Base-by-base conservation (phyloP, 1,140 invertebrate genomes). In the Euura saliciscinereae region DNA sequence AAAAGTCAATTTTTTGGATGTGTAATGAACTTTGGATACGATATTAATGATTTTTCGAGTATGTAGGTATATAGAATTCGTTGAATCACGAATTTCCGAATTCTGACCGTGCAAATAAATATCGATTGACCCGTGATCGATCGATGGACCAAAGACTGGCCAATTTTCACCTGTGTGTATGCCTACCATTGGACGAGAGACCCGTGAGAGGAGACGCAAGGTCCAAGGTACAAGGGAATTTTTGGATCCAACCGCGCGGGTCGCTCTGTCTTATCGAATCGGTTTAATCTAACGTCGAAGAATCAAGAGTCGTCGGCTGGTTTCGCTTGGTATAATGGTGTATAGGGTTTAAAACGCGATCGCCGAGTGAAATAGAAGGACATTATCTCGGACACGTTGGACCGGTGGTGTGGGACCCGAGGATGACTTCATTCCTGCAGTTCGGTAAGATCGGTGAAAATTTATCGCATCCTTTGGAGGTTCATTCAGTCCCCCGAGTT, bases 391-490 rank as follows among this genome's bases (percentile, higher is more conserved):
- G 51, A 59, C 51, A 59, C 10, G 51, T 59, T 59, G 10, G 51
- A 8, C 51, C 8, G 28, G 28, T 8, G 2, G 8, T 8, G 51
- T 6, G 51, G 51, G 13, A n/a, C 51, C 8, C 5, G 51, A 59
- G 51, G 51, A 59, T 59, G 51, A 59, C 51, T 59, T 59, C 51
- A 59, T 59, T 59, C 51, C 13, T 28, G 28, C 28, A 59, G 51
- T 59, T 59, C 13, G 8, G 13, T 28, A 59, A n/a, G 51, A 59
- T 59, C 51, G 51, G 51, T 59, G 13, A n/a, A 59, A 59, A 59
- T 59, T 59, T 59, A 59, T 59, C 51, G 51, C 51, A 59, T 59
- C 51, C 51, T 59, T 59, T n/a, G 51, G 8, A 28, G 51, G 51
- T n/a, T 11, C 51, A 59, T 59, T 59, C 51, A 59, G 51, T 6